Evolutionary conservation across 2,888 invertebrate genomes (phyloP), one percentile per base, ranked within the genome.

Genomic region (Melieria picta): DNA sequence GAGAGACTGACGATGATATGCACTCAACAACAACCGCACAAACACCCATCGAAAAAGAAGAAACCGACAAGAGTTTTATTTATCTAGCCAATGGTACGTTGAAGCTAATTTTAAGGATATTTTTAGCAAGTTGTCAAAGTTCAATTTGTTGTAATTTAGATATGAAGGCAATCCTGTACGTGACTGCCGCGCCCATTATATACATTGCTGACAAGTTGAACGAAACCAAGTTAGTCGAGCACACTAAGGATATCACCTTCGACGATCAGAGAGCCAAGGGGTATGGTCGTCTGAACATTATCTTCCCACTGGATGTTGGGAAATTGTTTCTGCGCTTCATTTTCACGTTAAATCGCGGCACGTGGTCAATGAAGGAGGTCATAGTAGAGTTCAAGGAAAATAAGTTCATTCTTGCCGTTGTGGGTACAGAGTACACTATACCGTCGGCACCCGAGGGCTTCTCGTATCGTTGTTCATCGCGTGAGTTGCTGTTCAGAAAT

Each of bases 311-410:
- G 42, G 79, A 80, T 5, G 74, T 77, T 7, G 81, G 82, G 10
- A 84, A 90, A 89, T 88, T 89, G 63, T 88, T 88, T 10, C 78
- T 90, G 11, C 89, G 90, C 76, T 90, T 90, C 78, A 89, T 88
- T 74, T 91, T 90, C 84, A 89, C 89, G 74, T 86, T 89, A 63
- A 79, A 86, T 0, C 84, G 78, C 0, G 83, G 80, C 11, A 89
- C 89, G 83, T 91, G 91, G 91, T 85, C 86, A 3, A 86, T 90
- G 7, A 89, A 88, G 1, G 89, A 89, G 0, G 90, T 90, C 11
- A 90, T 90, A 79, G 88, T 90, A 69, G 88, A 88, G 77, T 88
- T 89, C 50, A 87, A 87, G 64, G 80, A 80, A 0, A 77, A 77
- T 57, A 81, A 80, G 55, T 77, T 77, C 10, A 78, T 80, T 6